Base-by-base conservation (phyloP, 2,797 vertebrate species). In the Coendou prehensilis region DNA sequence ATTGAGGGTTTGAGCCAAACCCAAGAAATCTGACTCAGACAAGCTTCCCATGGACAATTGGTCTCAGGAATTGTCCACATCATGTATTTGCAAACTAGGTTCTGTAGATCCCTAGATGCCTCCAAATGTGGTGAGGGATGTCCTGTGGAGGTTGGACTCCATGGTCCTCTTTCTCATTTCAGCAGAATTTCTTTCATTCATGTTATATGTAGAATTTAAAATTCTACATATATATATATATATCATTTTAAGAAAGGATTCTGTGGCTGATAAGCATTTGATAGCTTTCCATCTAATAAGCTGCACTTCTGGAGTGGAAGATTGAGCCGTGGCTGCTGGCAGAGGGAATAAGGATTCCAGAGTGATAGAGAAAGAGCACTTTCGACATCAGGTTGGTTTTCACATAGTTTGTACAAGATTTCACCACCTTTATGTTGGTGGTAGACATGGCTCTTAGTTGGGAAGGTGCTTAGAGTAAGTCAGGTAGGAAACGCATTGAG, bases 171-270 rank as follows among this genome's bases (percentile, higher is more conserved):
- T 45, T 33, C 0, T 9, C 28, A 59, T 79, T 75, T 78, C 61
- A 85, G 28, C 8, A 90, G 28, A 87, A 22, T 50, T 87, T 4
- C 33, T 86, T 10, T 87, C 78, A 33, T 30, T 67, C 0, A 37
- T 80, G 33, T 71, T 63, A 52, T 2, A 18, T 41, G 37, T 41
- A 41, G n/a, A n/a, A n/a, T n/a, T n/a, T n/a, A n/a, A n/a, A n/a
- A 41, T 41, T 41, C 37, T 41, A 41, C 37, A 41, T 41, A 41
- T 41, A 41, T 41, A 41, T 41, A 41, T 41, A 41, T 33, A 56
- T 47, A 23, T 73, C 45, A 56, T 50, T 94, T 91, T 41, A 90
- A 85, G 56, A 83, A 87, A 91, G 22, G 13, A 63, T 20, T 80
- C 50, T 63, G 61, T 75, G 28, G 33, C 67, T 90, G 45, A 61